These are phyloP conservation scores for Drosophila novamexicana DNA, from an alignment of 1,140 invertebrate genomes.

Conservation along the genomic window DNA sequence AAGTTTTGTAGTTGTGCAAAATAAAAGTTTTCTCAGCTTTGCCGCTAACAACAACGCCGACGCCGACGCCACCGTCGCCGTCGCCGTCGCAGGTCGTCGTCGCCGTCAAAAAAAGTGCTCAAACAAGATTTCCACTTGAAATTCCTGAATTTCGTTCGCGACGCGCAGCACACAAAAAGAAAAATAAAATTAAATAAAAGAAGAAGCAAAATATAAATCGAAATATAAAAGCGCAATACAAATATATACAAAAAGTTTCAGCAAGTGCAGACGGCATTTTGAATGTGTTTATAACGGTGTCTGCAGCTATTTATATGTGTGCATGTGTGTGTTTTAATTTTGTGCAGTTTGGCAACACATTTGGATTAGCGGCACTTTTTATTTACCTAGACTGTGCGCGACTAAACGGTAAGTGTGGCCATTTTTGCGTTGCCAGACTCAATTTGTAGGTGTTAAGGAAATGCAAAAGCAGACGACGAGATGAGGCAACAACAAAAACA, in stretches of 20 bases:
- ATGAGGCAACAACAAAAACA: constrained; percentile 11
- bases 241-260: constrained; percentile 54
- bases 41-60: constrained; percentile 43
- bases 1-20: constrained; percentile 24
- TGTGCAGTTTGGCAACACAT: constrained; percentile 35
- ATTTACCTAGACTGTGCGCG: constrained; percentile 37
- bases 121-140: constrained; percentile 82
- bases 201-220: constrained; percentile 46
- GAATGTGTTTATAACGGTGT: constrained; percentile 53
- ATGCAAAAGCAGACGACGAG: constrained; percentile 1
- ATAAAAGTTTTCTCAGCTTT: constrained; percentile 36
- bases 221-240: constrained; percentile 66
- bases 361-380: constrained; percentile 67
- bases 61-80: constrained; percentile 39
- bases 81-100: constrained; percentile 38
- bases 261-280: constrained; percentile 51
- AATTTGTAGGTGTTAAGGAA: constrained; percentile 62
- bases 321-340: constrained; percentile 19
- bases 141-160: constrained; percentile 78
- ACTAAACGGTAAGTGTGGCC: constrained; percentile 67
- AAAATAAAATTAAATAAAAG: constrained; percentile 33
- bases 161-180: constrained; percentile 34
- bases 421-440: constrained; percentile 49
- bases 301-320: constrained; percentile 21
- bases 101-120: constrained; percentile 70